A percentile compares a stretch with the other conserved stretches of the same genome.
These are phyloP conservation scores for Drosophila pachea DNA, from an alignment of 1,140 invertebrate genomes.

Conservation along the genomic window DNA sequence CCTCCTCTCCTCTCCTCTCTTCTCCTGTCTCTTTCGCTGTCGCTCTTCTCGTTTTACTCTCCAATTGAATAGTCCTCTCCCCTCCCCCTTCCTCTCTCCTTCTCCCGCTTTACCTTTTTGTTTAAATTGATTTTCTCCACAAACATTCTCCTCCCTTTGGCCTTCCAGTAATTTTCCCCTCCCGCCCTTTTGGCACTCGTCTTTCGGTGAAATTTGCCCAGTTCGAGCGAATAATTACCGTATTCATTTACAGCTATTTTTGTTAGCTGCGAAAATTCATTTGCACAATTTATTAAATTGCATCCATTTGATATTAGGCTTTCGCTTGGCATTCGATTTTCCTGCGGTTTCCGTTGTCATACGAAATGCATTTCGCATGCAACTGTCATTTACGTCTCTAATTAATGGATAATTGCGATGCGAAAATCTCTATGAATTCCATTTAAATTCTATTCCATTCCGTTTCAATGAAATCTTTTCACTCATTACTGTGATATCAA, in stretches of 20 bases:
- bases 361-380: not conserved
- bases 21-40: not conserved
- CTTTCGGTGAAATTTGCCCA: not conserved
- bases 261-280: not conserved
- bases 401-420: constrained; percentile 2
- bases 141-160: not conserved
- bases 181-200: too few relatives aligned
- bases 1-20: not conserved
- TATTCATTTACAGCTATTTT: not conserved
- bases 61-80: not conserved
- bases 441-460: constrained; percentile 1
- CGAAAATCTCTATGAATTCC: not conserved
- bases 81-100: not conserved
- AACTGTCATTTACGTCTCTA: not conserved
- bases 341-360: not conserved
- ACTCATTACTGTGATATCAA: not conserved
- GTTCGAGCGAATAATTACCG: not conserved
- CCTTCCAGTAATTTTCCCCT: too few relatives aligned
- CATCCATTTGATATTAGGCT: not conserved
- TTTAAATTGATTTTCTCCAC: not conserved
- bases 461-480: too few relatives aligned
- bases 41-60: not conserved
- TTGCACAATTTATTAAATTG: constrained; percentile 1
- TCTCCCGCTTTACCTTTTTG: not conserved
- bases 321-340: not conserved